These are phyloP conservation scores for Eulemur coronatus DNA, from an alignment of 2,797 vertebrate species.

Conservation along the genomic window DNA sequence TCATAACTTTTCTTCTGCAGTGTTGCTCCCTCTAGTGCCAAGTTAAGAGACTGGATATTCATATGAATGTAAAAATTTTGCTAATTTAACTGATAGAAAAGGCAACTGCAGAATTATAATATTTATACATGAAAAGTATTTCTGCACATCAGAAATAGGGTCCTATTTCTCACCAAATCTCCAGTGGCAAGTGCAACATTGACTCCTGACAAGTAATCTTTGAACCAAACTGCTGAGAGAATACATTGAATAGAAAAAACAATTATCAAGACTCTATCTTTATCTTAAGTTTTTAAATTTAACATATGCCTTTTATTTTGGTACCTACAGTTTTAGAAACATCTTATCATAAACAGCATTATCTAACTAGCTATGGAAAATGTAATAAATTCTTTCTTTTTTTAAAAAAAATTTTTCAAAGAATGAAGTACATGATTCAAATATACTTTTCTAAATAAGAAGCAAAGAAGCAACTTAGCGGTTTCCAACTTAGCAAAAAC, in stretches of 20 bases:
- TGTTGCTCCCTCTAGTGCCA: slow-evolving; percentile 60
- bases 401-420: background rate
- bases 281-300: no score
- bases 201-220: background rate
- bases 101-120: background rate
- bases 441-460: background rate
- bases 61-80: background rate
- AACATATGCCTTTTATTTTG: background rate
- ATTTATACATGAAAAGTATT: background rate
- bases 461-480: background rate
- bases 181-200: background rate
- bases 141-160: background rate
- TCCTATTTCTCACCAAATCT: background rate
- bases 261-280: background rate
- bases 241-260: background rate
- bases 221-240: background rate
- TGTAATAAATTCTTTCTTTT: background rate
- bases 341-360: background rate
- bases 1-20: background rate
- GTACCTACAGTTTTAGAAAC: background rate
- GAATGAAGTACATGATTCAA: background rate
- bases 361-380: background rate
- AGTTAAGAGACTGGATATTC: slow-evolving; percentile 16
- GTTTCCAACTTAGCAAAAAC: background rate
- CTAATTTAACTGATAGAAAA: background rate